These are phyloP conservation scores for Pangasius macronema DNA, from an alignment of 2,797 vertebrate genomes.

Conservation along the genomic window DNA sequence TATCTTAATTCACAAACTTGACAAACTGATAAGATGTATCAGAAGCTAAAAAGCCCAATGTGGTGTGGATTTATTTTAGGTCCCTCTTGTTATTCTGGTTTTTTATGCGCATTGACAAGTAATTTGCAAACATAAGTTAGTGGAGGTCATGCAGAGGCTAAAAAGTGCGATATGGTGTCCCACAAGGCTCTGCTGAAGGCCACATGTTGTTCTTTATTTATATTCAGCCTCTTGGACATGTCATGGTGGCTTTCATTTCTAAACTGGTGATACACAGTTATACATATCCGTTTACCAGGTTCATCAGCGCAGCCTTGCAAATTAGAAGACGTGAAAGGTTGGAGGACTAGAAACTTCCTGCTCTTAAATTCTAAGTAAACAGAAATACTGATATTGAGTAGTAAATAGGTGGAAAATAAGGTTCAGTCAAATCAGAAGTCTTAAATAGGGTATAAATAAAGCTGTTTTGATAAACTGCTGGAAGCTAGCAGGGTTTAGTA, in stretches of 20 bases:
- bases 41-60: background rate
- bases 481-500: background rate
- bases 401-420: too few relatives aligned
- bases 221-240: background rate
- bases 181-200: background rate
- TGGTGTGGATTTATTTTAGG: background rate
- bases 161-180: background rate
- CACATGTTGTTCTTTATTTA: background rate
- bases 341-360: background rate
- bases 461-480: background rate
- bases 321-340: background rate
- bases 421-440: too few relatives aligned
- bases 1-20: background rate
- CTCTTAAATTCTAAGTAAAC: background rate
- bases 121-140: background rate
- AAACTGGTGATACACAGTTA: background rate
- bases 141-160: background rate
- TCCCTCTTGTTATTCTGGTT: background rate
- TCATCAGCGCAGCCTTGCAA: too few relatives aligned
- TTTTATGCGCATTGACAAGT: background rate
- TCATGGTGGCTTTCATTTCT: background rate
- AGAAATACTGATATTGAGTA: background rate
- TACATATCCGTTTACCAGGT: background rate
- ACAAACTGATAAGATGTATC: background rate
- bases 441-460: background rate